Percentiles rank a stretch among this genome's conserved stretches.
phyloP scores from a whole-genome alignment of 2,797 vertebrate species.

The Anisognathus igniventris region DNA sequence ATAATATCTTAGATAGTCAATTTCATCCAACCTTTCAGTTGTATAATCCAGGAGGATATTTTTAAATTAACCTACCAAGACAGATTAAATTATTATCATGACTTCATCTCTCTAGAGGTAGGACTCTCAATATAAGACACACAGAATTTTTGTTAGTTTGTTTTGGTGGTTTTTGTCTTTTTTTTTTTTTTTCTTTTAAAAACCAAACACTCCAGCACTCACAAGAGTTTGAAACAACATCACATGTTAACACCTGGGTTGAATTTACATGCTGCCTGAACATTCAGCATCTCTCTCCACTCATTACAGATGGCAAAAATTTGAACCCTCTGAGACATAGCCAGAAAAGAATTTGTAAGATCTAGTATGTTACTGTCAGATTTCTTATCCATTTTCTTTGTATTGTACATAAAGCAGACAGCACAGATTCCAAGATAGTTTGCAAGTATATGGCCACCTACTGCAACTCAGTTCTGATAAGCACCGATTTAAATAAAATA shows the following conservation, averaged over 20 bases:
- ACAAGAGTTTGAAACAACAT: background rate
- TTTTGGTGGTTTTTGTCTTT: accelerated
- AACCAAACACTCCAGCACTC: background rate
- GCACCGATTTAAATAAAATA: background rate
- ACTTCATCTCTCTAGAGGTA: background rate
- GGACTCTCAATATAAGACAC: background rate
- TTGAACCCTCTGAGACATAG: background rate
- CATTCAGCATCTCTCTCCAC: background rate
- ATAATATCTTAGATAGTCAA: background rate
- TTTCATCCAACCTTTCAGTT: background rate
- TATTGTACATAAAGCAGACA: background rate
- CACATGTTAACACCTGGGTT: background rate
- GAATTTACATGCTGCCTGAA: background rate
- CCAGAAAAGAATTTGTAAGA: background rate
- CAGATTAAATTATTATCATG: background rate
- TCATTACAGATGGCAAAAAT: background rate
- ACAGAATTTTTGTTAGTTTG: background rate
- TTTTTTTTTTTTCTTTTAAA: background rate
- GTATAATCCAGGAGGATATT: background rate
- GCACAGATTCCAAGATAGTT: background rate
- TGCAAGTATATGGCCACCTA: background rate
- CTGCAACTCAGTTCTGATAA: background rate
- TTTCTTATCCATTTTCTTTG: background rate
- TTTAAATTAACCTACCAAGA: background rate
- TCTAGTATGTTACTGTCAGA: background rate